phyloP scores from a whole-genome alignment of 2,797 vertebrate genomes.

The Lepus townsendii region DNA sequence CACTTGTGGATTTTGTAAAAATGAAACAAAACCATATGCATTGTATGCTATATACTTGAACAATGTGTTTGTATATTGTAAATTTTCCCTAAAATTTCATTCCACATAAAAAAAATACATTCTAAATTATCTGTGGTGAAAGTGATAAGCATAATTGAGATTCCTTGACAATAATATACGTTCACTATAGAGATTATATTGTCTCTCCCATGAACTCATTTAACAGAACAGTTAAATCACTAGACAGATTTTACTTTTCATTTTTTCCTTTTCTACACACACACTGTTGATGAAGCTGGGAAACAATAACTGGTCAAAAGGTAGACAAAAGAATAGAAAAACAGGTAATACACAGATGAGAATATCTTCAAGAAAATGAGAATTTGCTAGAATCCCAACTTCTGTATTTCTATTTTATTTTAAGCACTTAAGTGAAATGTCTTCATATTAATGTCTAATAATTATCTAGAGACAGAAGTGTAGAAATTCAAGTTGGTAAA shows the following conservation, averaged over 20 bases:
- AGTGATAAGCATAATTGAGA: background rate
- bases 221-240: slow-evolving; percentile 6
- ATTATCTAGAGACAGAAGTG: background rate
- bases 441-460: background rate
- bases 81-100: background rate
- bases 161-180: background rate
- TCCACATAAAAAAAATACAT: background rate
- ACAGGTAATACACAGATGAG: background rate
- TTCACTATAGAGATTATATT: background rate
- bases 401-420: background rate
- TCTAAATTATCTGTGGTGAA: background rate
- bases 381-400: background rate
- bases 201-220: background rate
- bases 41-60: slow-evolving; percentile 12
- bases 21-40: background rate
- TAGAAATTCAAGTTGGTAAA: slow-evolving; percentile 13
- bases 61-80: background rate
- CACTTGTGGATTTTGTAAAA: background rate
- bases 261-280: slow-evolving; percentile 13
- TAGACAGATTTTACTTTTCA: background rate
- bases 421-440: background rate
- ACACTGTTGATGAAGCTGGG: background rate
- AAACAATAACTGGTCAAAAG: background rate
- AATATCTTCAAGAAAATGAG: slow-evolving; percentile 33
- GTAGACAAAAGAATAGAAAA: background rate